Evolutionary conservation across 1,140 invertebrate genomes (phyloP), one percentile per base, ranked within the genome.

Genomic region (Camponotus pennsylvanicus): DNA sequence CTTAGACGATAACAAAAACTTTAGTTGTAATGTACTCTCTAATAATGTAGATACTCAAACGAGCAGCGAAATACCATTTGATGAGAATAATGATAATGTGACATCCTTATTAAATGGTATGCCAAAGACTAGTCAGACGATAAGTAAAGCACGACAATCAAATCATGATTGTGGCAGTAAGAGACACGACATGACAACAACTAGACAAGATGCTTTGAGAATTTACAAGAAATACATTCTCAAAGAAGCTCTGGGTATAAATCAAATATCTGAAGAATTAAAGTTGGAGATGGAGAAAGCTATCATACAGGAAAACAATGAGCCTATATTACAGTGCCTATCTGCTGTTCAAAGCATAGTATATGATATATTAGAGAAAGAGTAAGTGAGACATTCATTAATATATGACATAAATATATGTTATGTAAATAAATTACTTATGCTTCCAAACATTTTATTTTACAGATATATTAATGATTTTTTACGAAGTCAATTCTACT

Each of bases 401-500:
- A 78, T 42, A 13, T 49, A 66, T 49, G 1, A 55, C 15, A 73
- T 79, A 32, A 40, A 73, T 82, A 9, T 11, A 3, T 55, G 67
- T 27, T 67, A 55, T n/a, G 40, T 4, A 0, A 55, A 32, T 69
- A 34, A 18, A 0, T 37, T 42, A 45, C 0, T n/a, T 27, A 27
- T 5, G 27, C 15, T 27, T 57, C 5, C 7, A 21, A 55, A 63
- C 59, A 42, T 61, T 15, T 49, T 85, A 90, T 73, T 91, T 95
- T 95, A 45, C 93, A 96, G 90, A 96, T 97, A 91, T 96, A 97
- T 95, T 94, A 97, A 92, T 95, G 96, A 95, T 95, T 98, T 91
- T 95, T 96, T 91, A 94, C 96, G 88, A 90, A 98, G 98, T 93
- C 97, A 97, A 93, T 98, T 97, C 93, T 97, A 98, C 95, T 98